Evolutionary conservation across 2,888 invertebrate genomes (phyloP).

Genomic region (Platycheirus albimanus): DNA sequence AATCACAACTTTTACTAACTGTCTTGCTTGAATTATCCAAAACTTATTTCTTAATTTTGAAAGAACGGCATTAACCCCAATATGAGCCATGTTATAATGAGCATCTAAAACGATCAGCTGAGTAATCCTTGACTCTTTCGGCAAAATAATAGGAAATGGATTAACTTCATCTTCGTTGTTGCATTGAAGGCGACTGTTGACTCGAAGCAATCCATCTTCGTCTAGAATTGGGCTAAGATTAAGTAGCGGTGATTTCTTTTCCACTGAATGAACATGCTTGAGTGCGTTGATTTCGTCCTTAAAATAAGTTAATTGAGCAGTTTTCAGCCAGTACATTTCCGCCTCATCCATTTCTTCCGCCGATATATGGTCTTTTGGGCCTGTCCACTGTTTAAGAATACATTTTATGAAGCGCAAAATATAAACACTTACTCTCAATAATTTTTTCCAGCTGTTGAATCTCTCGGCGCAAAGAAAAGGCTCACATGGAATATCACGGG

Average conservation of each 20-base stretch:
- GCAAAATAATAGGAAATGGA: slow-evolving; percentile 16
- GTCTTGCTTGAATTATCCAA: slow-evolving; percentile 8
- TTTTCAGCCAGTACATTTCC: no score
- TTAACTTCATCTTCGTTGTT: background rate
- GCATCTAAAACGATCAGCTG: background rate
- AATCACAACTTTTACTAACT: background rate
- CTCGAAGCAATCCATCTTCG: slow-evolving; percentile 17
- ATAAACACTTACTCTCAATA: background rate
- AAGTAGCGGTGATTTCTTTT: background rate
- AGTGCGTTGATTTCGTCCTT: no score
- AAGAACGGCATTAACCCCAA: background rate
- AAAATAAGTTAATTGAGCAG: no score
- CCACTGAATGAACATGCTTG: background rate
- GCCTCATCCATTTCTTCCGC: no score
- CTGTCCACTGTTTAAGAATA: no score
- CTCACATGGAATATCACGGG: slow-evolving; percentile 19
- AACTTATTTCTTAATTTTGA: background rate
- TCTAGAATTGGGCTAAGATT: background rate
- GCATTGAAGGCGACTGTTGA: no score
- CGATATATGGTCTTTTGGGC: no score
- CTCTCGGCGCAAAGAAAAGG: no score
- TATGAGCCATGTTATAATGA: background rate
- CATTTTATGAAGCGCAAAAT: no score
- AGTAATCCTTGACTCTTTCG: background rate
- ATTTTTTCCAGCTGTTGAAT: no score